Evolutionary conservation across 1,140 invertebrate genomes (phyloP).

Genomic region (Diorhabda elongata): DNA sequence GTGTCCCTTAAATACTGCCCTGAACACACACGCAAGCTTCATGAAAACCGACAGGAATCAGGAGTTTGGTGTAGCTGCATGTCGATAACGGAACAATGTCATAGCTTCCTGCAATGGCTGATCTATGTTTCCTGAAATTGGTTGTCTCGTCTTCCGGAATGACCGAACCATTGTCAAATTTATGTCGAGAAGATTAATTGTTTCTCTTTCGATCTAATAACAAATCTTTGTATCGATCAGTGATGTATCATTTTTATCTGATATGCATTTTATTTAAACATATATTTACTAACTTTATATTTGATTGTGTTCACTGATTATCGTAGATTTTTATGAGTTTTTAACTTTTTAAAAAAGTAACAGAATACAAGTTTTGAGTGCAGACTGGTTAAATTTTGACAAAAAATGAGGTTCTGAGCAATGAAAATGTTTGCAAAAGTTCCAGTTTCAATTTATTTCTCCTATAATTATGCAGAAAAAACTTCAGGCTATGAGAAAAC

Average conservation of each 20-base stretch:
- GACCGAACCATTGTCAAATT: slow-evolving; percentile 15
- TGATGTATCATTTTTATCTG: not conserved
- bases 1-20: not conserved
- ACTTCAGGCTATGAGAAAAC: too few species aligned
- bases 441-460: too few species aligned
- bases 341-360: too few species aligned
- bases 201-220: not conserved
- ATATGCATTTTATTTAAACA: not conserved
- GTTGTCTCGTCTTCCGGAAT: slow-evolving; percentile 13
- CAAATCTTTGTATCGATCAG: not conserved
- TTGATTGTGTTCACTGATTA: too few species aligned
- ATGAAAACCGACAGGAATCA: slow-evolving; percentile 7
- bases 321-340: too few species aligned
- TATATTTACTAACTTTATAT: too few species aligned
- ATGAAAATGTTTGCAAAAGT: too few species aligned
- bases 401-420: too few species aligned
- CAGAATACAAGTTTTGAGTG: too few species aligned
- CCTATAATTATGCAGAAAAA: too few species aligned
- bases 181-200: slow-evolving; percentile 13
- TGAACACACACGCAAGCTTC: not conserved
- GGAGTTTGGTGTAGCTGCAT: slow-evolving; percentile 11
- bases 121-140: slow-evolving; percentile 18
- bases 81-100: slow-evolving; percentile 19
- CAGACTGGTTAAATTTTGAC: too few species aligned
- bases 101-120: slow-evolving; percentile 13